phyloP scores from a whole-genome alignment of 2,797 vertebrate genomes.

The Sus cebifrons region DNA sequence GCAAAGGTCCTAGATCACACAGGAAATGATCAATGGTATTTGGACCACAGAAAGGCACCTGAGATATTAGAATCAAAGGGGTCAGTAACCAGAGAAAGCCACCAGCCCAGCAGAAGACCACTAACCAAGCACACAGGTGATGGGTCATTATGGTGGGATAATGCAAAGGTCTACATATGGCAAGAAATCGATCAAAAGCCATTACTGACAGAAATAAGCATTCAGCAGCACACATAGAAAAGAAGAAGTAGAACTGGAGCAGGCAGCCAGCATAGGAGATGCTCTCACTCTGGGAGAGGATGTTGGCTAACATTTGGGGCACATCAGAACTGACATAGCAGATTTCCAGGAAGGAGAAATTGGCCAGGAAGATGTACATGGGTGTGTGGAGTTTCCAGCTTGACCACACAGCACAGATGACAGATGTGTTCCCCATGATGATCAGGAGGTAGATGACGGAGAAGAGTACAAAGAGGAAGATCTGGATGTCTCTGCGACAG shows the following conservation, averaged over 20 bases:
- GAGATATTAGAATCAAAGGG: constrained; percentile 55
- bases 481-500: background rate
- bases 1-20: constrained; percentile 63
- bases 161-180: constrained; percentile 74
- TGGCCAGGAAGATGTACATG: constrained; percentile 70
- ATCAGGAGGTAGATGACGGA: constrained; percentile 80
- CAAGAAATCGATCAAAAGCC: constrained; percentile 76
- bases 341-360: constrained; percentile 69
- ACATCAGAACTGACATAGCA: constrained; percentile 76
- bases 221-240: constrained; percentile 53
- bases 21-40: constrained; percentile 71
- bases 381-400: constrained; percentile 48
- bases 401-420: background rate
- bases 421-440: constrained; percentile 76
- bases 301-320: constrained; percentile 78
- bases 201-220: constrained; percentile 75
- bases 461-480: constrained; percentile 55
- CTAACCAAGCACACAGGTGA: background rate
- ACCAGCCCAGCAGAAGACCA: constrained; percentile 43
- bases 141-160: constrained; percentile 71
- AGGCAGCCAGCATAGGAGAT: constrained; percentile 67
- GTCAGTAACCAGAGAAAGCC: constrained; percentile 70
- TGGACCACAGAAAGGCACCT: constrained; percentile 63
- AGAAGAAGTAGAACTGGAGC: constrained; percentile 73
- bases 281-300: constrained; percentile 44